These are phyloP conservation scores for Solenopsis fugax DNA, from an alignment of 1,140 invertebrate species.

Conservation along the genomic window DNA sequence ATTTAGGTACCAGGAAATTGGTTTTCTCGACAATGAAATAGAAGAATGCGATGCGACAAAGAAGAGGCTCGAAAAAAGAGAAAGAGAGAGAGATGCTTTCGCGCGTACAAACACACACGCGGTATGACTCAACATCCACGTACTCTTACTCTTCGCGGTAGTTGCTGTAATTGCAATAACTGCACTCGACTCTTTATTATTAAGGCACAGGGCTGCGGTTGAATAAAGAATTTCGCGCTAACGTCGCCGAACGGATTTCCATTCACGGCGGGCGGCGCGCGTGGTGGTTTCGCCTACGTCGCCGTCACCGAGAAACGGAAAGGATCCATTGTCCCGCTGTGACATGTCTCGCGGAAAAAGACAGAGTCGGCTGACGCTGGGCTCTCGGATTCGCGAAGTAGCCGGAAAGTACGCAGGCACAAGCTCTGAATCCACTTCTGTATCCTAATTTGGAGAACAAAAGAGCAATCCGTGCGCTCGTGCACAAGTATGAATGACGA, in stretches of 20 bases:
- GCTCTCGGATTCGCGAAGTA: conserved; percentile 52
- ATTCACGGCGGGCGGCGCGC: conserved; percentile 70
- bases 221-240: conserved; percentile 57
- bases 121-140: conserved; percentile 31
- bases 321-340: conserved; percentile 66
- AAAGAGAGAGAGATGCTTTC: conserved; percentile 62
- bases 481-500: conserved; percentile 42
- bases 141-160: conserved; percentile 41
- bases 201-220: conserved; percentile 55
- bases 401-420: conserved; percentile 52
- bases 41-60: conserved; percentile 85
- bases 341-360: conserved; percentile 71
- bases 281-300: conserved; percentile 69
- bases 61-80: conserved; percentile 72
- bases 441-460: conserved; percentile 75
- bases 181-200: conserved; percentile 65
- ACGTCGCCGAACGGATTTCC: conserved; percentile 69
- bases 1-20: conserved; percentile 87
- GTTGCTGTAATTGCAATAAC: conserved; percentile 55
- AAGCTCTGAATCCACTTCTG: conserved; percentile 73
- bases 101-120: conserved; percentile 36
- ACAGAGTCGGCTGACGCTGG: conserved; percentile 54
- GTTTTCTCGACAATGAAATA: conserved; percentile 87
- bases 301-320: conserved; percentile 53
- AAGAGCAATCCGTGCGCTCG: conserved; percentile 30